Conservation (phyloP, 2,888 invertebrate genomes). For the Emmelina monodactyla region DNA sequence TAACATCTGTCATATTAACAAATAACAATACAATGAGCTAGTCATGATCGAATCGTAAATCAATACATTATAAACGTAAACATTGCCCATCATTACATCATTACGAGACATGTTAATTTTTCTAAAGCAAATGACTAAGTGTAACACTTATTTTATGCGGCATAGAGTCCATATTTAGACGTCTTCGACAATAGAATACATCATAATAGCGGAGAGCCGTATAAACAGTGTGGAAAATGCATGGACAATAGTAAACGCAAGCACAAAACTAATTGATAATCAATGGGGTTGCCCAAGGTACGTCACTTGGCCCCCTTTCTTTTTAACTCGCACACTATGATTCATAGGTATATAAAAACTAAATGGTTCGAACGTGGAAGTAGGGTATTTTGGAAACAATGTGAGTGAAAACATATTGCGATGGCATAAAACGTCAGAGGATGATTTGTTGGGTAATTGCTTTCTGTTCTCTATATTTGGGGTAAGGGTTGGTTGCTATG, state of each 20-base stretch:
- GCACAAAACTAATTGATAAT: constrained; percentile 64
- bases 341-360: constrained; percentile 39
- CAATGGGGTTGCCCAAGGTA: constrained; percentile 45
- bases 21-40: constrained; percentile 44
- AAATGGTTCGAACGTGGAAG: constrained; percentile 29
- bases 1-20: no score
- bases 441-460: constrained; percentile 65
- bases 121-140: constrained; percentile 19
- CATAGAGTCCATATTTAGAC: not conserved
- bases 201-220: constrained; percentile 47
- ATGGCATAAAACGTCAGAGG: constrained; percentile 59
- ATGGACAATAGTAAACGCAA: constrained; percentile 50
- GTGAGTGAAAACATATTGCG: constrained; percentile 59
- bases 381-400: constrained; percentile 29
- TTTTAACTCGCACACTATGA: constrained; percentile 55
- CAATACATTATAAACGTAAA: constrained; percentile 53
- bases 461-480: constrained; percentile 43
- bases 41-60: constrained; percentile 53
- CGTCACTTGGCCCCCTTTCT: constrained; percentile 31
- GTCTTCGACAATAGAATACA: constrained; percentile 32
- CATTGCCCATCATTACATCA: constrained; percentile 57
- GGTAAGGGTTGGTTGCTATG: constrained; percentile 44
- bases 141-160: not conserved
- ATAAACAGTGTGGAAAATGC: constrained; percentile 61
- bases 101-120: constrained; percentile 58